A percentile compares a stretch with the other conserved stretches of the same genome.
Conservation (phyloP, 2,888 invertebrate genomes). For the Rhagophthalmus giganteus region DNA sequence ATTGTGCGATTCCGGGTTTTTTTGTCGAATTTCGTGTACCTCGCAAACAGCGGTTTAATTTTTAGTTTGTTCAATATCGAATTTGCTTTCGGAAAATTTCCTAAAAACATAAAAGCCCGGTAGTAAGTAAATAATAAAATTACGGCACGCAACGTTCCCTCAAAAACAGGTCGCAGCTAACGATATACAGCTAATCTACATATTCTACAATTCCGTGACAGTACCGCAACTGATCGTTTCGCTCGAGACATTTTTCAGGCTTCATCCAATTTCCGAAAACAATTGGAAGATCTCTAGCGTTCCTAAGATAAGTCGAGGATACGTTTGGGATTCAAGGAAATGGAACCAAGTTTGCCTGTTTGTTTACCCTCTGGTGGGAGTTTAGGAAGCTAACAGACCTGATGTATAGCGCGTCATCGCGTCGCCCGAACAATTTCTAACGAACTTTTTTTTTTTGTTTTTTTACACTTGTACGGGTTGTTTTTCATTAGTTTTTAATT, state of each 20-base stretch:
- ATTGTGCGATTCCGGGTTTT: too few relatives aligned
- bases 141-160: conserved; percentile 3
- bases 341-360: conserved; percentile 44
- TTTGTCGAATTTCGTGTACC: too few relatives aligned
- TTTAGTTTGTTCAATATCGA: background rate
- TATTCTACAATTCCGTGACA: conserved; percentile 13
- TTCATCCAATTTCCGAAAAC: conserved; percentile 59
- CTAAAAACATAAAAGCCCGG: background rate
- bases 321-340: conserved; percentile 43
- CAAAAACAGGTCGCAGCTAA: conserved; percentile 1
- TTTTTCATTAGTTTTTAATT: conserved; percentile 1
- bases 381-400: conserved; percentile 26
- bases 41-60: background rate
- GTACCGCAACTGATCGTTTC: conserved; percentile 16
- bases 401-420: conserved; percentile 41
- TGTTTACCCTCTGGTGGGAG: conserved; percentile 39
- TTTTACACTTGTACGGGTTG: conserved; percentile 4
- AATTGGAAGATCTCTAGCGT: conserved; percentile 44
- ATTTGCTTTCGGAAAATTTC: background rate
- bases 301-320: conserved; percentile 34
- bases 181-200: conserved; percentile 16
- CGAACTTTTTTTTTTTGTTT: conserved; percentile 10
- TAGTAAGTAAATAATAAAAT: conserved; percentile 3
- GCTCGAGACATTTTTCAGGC: conserved; percentile 54
- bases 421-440: conserved; percentile 42